Conservation (phyloP, 2,113 vertebrate genomes). For the Astur gentilis region DNA sequence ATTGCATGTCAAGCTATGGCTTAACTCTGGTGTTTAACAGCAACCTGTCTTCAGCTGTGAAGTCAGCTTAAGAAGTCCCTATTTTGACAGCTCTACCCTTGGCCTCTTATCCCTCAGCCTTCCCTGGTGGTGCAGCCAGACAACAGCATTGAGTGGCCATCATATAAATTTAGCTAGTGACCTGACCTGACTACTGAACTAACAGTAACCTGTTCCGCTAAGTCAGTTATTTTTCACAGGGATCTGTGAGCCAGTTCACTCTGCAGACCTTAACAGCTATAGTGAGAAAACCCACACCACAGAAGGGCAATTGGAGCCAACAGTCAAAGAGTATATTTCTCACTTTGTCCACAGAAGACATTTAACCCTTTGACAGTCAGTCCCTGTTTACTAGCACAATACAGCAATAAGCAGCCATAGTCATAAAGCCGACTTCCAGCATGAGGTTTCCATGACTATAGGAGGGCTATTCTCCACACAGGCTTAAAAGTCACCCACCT, state of each 20-base stretch:
- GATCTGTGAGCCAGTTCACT: neutral
- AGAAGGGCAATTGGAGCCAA: neutral
- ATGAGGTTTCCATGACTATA: rapidly evolving
- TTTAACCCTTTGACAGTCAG: neutral
- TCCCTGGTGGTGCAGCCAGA: neutral
- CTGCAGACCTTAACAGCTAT: neutral
- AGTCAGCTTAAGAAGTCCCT: neutral
- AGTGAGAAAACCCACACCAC: neutral
- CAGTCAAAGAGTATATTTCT: neutral
- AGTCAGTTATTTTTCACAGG: neutral
- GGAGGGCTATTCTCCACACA: neutral
- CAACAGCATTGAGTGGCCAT: neutral
- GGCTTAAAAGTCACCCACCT: neutral
- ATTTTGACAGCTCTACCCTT: neutral
- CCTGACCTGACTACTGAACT: neutral
- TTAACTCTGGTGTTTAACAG: neutral
- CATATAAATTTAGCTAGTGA: neutral
- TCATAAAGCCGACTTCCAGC: neutral
- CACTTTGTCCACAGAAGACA: neutral
- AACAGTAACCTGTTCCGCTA: neutral
- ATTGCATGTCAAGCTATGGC: neutral
- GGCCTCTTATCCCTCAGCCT: neutral
- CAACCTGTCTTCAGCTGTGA: neutral
- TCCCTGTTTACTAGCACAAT: neutral
- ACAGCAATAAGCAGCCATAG: neutral